Percentiles rank a stretch among this genome's conserved stretches.
Conservation (phyloP, 30 jellyfish, hydroid and myxozoan genomes). For the Mastigias papua region DNA sequence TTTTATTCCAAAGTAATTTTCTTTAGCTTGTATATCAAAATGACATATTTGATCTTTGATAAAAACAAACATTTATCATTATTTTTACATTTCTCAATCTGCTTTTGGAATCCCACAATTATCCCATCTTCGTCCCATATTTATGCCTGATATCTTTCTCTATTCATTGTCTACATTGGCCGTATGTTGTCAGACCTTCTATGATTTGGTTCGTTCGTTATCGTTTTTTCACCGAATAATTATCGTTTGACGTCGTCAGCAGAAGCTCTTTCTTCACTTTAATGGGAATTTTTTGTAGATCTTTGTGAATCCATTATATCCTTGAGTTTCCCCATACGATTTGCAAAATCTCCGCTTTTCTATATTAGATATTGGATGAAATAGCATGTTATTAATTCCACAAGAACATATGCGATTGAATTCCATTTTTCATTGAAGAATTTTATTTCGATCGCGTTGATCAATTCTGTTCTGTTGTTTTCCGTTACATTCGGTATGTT, state of each 20-base stretch:
- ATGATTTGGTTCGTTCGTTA: too few species aligned
- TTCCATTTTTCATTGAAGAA: slow-evolving; percentile 46
- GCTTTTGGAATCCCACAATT: not conserved
- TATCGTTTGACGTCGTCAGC: not conserved
- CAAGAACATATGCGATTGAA: slow-evolving; percentile 36
- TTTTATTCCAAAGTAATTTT: too few species aligned
- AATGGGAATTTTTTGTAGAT: not conserved
- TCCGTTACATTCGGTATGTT: slow-evolving; percentile 57
- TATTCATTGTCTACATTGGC: too few species aligned
- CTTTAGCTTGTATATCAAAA: too few species aligned
- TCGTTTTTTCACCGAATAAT: not conserved
- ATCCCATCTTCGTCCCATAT: not conserved
- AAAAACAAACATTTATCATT: too few species aligned
- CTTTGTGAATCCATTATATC: not conserved
- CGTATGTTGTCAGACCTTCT: too few species aligned
- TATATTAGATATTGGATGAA: slow-evolving; percentile 25
- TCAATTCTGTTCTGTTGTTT: slow-evolving; percentile 28
- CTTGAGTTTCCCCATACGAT: not conserved
- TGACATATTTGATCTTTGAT: too few species aligned
- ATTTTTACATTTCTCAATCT: not conserved
- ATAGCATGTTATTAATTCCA: slow-evolving; percentile 6
- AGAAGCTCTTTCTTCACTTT: not conserved
- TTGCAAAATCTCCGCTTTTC: slow-evolving; percentile 13
- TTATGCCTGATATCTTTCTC: too few species aligned
- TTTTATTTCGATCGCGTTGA: slow-evolving; percentile 6